Evolutionary conservation across 2,888 invertebrate genomes (phyloP), one percentile per base, ranked within the genome.

Genomic region (Acrobasis repandana): DNA sequence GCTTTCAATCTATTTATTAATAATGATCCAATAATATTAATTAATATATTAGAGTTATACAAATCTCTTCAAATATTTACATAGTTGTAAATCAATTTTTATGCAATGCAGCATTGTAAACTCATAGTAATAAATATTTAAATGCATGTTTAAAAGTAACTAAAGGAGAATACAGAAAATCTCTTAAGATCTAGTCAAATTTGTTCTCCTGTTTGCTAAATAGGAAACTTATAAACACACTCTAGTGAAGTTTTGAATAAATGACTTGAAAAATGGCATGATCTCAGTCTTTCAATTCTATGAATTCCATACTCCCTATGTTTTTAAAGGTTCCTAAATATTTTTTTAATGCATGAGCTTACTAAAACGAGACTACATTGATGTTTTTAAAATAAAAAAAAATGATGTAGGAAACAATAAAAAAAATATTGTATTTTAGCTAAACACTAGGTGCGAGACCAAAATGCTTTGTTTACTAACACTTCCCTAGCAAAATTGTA

Each of bases 231-330:
- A 10, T 16, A 18, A 5, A 6, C 14, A 14, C 36, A 38, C 38
- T 18, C 3, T 72, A 74, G 77, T 77, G 71, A 81, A 77, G 73
- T 80, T 79, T 74, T 76, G 76, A 90, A 85, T 89, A 86, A 80
- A 81, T 76, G 74, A 76, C 65, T 79, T 80, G 72, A 77, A 70
- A 81, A 86, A 88, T 86, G 84, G 83, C 83, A 85, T 86, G 79
- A 82, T 73, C 5, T 91, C 90, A 90, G 91, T 91, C 90, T 92
- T 91, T 90, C 65, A 85, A 88, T 91, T 78, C 16, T 14, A 51
- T 43, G 20, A 52, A 16, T 36, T 9, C 18, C 33, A 38, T 20
- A 49, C 46, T 56, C 38, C 28, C 46, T 28, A 43, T 14, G n/a
- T 38, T 10, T 18, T 20, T 18, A 50, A 11, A 9, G 10, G 20